A percentile compares a stretch with the other conserved stretches of the same genome.
Evolutionary conservation across 2,888 invertebrate genomes (phyloP).

Genomic region (Callyntrura sp.): DNA sequence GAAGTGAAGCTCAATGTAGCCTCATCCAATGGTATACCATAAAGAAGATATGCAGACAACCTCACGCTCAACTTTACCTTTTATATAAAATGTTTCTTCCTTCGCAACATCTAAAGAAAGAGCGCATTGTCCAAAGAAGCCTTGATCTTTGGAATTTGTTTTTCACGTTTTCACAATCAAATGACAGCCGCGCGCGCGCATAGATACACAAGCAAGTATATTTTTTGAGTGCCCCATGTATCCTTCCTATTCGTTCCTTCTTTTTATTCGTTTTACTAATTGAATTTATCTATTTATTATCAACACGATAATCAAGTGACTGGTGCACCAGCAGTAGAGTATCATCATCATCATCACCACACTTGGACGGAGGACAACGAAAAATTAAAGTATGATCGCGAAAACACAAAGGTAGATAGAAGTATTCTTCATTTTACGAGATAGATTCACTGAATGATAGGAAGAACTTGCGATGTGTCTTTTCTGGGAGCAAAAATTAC

Average conservation of each 20-base stretch:
- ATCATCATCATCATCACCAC: background rate
- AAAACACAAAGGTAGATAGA: no score
- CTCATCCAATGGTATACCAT: background rate
- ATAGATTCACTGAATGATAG: background rate
- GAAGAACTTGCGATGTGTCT: background rate
- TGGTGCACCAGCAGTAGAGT: background rate
- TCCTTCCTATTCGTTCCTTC: no score
- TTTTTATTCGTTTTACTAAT: slow-evolving; percentile 13
- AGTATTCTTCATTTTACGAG: background rate
- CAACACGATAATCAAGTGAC: slow-evolving; percentile 15
- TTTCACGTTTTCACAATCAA: slow-evolving; percentile 43
- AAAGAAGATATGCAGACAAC: slow-evolving; percentile 1
- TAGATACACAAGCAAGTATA: no score
- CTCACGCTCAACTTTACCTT: background rate
- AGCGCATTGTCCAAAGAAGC: background rate
- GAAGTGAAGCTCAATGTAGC: background rate
- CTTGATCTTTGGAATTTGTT: slow-evolving; percentile 46
- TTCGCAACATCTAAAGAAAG: background rate
- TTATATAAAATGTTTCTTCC: background rate
- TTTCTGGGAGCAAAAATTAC: slow-evolving; percentile 4
- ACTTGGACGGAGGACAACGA: background rate
- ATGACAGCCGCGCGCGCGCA: background rate
- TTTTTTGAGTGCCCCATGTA: background rate
- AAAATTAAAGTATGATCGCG: no score
- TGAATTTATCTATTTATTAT: slow-evolving; percentile 50